Conservation (phyloP, 2,113 vertebrate genomes). For the Toxotes jaculatrix region DNA sequence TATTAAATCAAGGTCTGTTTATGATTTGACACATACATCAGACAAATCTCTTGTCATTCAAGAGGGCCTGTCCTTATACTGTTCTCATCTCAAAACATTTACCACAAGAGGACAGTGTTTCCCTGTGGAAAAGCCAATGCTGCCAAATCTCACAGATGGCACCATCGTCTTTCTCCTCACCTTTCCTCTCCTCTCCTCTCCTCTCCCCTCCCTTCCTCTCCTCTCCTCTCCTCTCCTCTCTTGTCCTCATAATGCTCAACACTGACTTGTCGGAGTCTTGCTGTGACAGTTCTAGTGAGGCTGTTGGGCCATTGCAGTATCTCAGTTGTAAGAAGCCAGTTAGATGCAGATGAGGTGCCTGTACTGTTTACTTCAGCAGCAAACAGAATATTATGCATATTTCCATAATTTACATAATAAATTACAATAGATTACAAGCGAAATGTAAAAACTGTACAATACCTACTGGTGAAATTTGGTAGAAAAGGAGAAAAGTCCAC, state of each 20-base stretch:
- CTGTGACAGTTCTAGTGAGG: neutral
- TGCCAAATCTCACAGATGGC: neutral
- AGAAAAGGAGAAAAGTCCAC: neutral
- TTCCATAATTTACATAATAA: neutral
- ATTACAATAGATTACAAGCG: neutral
- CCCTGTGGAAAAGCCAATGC: slow-evolving; percentile 12
- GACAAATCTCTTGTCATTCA: neutral
- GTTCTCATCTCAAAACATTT: neutral
- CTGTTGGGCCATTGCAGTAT: neutral
- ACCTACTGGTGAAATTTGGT: neutral
- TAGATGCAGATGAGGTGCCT: slow-evolving; percentile 3
- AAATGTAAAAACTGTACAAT: neutral
- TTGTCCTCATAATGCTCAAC: neutral
- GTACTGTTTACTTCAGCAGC: neutral
- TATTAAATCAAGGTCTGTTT: too few relatives aligned
- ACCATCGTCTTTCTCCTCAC: neutral
- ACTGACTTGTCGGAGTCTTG: neutral
- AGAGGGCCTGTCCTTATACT: too few relatives aligned
- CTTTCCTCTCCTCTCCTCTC: too few relatives aligned
- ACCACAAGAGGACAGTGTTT: slow-evolving; percentile 76
- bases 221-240: neutral
- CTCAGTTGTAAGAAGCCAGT: neutral
- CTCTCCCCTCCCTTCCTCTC: neutral
- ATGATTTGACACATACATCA: neutral
- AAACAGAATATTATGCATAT: neutral